Percentiles rank a stretch among this genome's conserved stretches.
Evolutionary conservation across 2,113 vertebrate genomes (phyloP).

Genomic region (Perca flavescens): DNA sequence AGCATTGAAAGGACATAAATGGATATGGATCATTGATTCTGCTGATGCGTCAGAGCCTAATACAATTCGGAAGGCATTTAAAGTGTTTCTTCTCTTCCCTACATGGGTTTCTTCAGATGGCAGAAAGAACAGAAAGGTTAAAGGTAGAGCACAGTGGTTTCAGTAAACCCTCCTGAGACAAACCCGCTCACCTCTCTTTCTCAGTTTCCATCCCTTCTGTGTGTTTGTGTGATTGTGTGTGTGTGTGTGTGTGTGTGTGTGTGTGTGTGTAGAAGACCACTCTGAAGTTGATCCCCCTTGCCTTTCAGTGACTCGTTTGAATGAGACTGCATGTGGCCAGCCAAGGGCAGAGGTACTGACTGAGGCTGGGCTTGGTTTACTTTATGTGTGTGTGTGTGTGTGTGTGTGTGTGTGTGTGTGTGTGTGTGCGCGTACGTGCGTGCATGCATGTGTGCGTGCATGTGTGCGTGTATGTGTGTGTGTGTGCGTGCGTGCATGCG

Average conservation of each 20-base stretch:
- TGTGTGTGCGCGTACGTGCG: conserved; percentile 63
- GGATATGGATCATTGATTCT: conserved; percentile 17
- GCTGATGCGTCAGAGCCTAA: background rate
- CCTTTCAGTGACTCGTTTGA: conserved; percentile 50
- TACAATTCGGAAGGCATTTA: conserved; percentile 16
- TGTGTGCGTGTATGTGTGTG: conserved; percentile 18
- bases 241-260: conserved; percentile 5
- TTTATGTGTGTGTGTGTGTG: background rate
- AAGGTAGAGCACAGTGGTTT: conserved; percentile 57
- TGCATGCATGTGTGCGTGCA: background rate
- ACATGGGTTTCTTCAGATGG: conserved; percentile 7
- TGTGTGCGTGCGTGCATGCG: conserved; percentile 48
- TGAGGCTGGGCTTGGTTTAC: conserved; percentile 7
- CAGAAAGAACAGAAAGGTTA: conserved; percentile 43
- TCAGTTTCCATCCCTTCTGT: conserved; percentile 35
- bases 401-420: conserved; percentile 44
- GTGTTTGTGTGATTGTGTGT: background rate
- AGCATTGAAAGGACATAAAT: background rate
- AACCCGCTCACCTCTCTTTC: conserved; percentile 39
- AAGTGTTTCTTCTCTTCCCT: conserved; percentile 20
- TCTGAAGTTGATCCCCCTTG: conserved; percentile 38
- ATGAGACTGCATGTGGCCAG: conserved; percentile 23
- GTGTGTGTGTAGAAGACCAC: conserved; percentile 21
- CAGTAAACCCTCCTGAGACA: conserved; percentile 56
- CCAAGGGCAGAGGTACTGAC: conserved; percentile 20